A percentile compares a stretch with the other conserved stretches of the same genome.
phyloP scores from a whole-genome alignment of 2,888 invertebrate genomes.

The Patella pellucida region DNA sequence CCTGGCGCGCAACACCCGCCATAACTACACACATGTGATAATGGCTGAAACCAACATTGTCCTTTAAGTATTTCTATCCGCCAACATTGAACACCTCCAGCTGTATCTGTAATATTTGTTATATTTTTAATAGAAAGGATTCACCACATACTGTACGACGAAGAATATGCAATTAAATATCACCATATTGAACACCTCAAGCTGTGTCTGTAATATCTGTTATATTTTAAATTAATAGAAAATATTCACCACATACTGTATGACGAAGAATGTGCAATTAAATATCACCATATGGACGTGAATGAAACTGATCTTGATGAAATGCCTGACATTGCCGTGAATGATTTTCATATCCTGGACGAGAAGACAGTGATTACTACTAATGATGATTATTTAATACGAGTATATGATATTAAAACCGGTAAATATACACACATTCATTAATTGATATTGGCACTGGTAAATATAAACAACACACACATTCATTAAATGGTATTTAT shows the following conservation, averaged over 20 bases:
- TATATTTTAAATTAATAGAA: background rate
- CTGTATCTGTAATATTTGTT: too few relatives aligned
- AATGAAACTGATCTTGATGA: background rate
- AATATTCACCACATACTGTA: background rate
- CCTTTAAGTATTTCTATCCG: too few relatives aligned
- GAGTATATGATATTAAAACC: conserved; percentile 28
- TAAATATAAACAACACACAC: conserved; percentile 11
- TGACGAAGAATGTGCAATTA: background rate
- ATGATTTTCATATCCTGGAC: conserved; percentile 18
- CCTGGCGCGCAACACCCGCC: too few relatives aligned
- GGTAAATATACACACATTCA: conserved; percentile 19
- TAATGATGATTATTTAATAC: conserved; percentile 28
- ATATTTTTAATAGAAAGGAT: background rate
- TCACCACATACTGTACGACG: background rate
- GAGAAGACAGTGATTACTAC: conserved; percentile 22
- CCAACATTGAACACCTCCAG: too few relatives aligned
- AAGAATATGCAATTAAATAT: background rate
- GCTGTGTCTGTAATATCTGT: too few relatives aligned
- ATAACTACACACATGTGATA: too few relatives aligned
- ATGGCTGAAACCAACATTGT: too few relatives aligned
- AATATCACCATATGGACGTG: background rate
- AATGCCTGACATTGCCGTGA: conserved; percentile 6
- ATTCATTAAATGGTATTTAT: too few relatives aligned
- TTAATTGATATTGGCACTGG: background rate
- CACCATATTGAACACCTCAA: too few relatives aligned